Evolutionary conservation across 2,888 invertebrate species (phyloP), one percentile per base, ranked within the genome.

Genomic region (Metalampra italica): DNA sequence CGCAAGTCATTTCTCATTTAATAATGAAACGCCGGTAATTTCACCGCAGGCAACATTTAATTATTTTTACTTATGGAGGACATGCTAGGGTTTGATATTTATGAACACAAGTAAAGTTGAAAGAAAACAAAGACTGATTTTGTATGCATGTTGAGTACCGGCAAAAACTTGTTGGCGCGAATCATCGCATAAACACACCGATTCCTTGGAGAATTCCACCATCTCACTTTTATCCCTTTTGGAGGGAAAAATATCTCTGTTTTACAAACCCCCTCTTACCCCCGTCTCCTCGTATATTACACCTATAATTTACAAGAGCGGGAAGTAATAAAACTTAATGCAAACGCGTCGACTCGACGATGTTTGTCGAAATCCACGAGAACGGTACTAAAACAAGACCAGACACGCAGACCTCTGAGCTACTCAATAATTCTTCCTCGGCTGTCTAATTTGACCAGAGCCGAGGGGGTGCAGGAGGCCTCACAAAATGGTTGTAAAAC

Each of bases 241-340:
- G 67, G 67, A 65, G 66, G 66, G 62, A 70, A 71, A n/a, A 76
- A 76, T 68, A 73, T 75, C 68, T 74, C 71, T 69, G 68, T 69
- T 59, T 59, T 57, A 62, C 66, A 56, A 57, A 57, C 59, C 57
- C 59, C 43, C 32, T 8, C 11, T 29, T 37, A 9, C 29, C 39
- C 42, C 60, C 58, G 54, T 53, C 47, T 32, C 14, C 37, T 67
- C 66, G 64, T 78, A 80, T 76, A 83, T 80, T 73, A 78, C 75
- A 73, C 72, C 70, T 77, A 81, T 79, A 83, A 83, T 84, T 83
- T 80, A 80, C 77, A 79, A 78, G 73, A 75, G 74, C 73, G 71
- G 78, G 77, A 82, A 82, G 82, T 78, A 80, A 82, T 85, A 84
- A 87, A 87, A 86, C 84, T 85, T 85, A 81, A 85, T 79, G 79